These are phyloP conservation scores for Stylophora pistillata DNA, from an alignment of 64 coral and sea anemone species.

Conservation along the genomic window DNA sequence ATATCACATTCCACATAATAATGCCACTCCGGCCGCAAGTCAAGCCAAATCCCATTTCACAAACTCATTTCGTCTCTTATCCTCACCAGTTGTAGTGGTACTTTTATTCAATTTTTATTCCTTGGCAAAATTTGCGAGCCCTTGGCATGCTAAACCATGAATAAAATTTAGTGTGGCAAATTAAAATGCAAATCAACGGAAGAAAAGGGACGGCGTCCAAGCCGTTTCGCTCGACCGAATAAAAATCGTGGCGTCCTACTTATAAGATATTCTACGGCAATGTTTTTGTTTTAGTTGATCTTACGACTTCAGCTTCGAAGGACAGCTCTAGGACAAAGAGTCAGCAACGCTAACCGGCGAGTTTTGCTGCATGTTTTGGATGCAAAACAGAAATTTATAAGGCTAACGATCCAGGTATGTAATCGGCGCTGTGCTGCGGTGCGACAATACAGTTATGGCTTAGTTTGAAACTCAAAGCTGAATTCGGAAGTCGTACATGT, in stretches of 20 bases:
- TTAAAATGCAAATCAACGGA: no score
- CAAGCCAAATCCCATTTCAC: no score
- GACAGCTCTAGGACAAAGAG: background rate
- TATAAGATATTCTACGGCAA: background rate
- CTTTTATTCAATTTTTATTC: no score
- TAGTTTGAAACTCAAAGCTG: background rate
- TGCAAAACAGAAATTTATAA: constrained; percentile 13
- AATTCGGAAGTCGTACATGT: background rate
- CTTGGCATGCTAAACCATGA: no score
- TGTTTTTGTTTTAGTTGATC: constrained; percentile 6
- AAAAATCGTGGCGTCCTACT: background rate
- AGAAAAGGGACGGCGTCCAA: no score
- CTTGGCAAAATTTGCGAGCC: no score
- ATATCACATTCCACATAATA: no score
- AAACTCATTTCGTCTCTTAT: background rate
- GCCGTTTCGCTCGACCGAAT: no score
- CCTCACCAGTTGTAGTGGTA: background rate
- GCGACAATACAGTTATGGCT: background rate
- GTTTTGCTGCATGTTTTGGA: background rate
- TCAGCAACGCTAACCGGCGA: background rate
- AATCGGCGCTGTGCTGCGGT: background rate
- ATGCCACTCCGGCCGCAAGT: no score
- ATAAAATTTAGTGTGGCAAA: no score
- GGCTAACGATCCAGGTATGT: constrained; percentile 20
- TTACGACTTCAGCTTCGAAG: constrained; percentile 15